Base-by-base conservation (phyloP, 2,797 vertebrate species). In the Sciaenops ocellatus region DNA sequence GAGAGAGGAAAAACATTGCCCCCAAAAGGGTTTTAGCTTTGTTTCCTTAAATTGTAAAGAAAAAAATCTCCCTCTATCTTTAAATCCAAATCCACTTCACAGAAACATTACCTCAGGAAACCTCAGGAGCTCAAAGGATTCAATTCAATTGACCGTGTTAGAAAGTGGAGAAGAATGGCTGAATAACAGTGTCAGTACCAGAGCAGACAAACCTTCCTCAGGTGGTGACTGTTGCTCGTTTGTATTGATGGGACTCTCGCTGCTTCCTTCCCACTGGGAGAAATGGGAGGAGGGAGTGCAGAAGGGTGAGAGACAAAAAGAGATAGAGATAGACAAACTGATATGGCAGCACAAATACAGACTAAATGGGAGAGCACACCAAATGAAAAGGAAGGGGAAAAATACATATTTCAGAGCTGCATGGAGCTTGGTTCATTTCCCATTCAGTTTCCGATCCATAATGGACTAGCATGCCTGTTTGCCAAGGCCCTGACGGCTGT, bases 381-480 rank as follows among this genome's bases (percentile, higher is more conserved):
- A 81, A 90, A 83, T 85, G 69, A 90, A 93, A 92, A 81, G 41
- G 51, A 64, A 30, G 26, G 51, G 81, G 84, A 61, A 70, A 76
- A 89, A 89, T 68, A 80, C 71, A 90, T 87, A 92, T 92, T 88
- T 89, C 82, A 80, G 84, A 79, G 76, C 57, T 41, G 80, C 74
- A 46, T 54, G 60, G 76, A 59, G 76, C 88, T 82, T 46, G 76
- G 78, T 92, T 94, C 85, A 85, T 94, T 93, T 91, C 69, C 87
- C 81, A 88, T 93, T 93, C 87, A 80, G 75, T 77, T 89, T 87
- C 73, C 69, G 69, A 91, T 92, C 88, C 89, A 86, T 94, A 91
- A 92, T 93, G 87, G 88, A 93, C 82, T 57, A 73, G 79, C 63
- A 61, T 83, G 84, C 76, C 87, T 87, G 76, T 77, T 83, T 73